Conservation (phyloP, 2,888 invertebrate species). For the Ferrisia virgata region DNA sequence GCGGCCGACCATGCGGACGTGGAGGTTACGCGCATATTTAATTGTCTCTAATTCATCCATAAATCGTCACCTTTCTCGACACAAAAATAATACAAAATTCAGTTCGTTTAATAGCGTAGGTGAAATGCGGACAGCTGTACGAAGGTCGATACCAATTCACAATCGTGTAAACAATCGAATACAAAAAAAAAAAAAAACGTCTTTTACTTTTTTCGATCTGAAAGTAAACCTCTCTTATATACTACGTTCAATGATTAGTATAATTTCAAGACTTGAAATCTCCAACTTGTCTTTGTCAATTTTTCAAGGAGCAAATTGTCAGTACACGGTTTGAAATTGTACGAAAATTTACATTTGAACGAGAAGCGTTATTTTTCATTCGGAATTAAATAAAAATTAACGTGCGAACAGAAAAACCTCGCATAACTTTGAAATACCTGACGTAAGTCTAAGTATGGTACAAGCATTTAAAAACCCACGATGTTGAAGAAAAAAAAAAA, state of each 20-base stretch:
- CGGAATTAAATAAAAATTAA: neutral
- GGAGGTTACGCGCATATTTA: neutral
- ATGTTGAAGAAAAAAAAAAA: neutral
- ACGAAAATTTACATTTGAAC: neutral
- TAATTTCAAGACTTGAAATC: neutral
- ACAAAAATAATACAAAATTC: neutral
- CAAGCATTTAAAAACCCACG: neutral
- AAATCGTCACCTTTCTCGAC: conserved; percentile 17
- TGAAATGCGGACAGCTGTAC: neutral
- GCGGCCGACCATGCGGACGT: too few species aligned
- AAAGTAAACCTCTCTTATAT: neutral
- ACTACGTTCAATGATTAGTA: neutral
- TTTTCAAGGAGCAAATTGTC: neutral
- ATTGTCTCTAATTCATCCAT: conserved; percentile 5
- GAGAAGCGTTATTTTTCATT: too few species aligned
- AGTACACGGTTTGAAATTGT: too few species aligned
- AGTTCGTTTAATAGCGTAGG: neutral
- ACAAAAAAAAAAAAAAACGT: neutral
- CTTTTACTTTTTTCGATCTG: neutral
- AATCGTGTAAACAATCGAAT: conserved; percentile 4
- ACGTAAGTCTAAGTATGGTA: neutral
- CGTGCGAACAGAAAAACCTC: neutral
- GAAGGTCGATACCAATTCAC: neutral
- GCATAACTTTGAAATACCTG: neutral
- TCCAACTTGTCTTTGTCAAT: neutral